Percentiles rank a stretch among this genome's conserved stretches.
phyloP scores from a whole-genome alignment of 2,888 invertebrate species.

The Netelia inedita region DNA sequence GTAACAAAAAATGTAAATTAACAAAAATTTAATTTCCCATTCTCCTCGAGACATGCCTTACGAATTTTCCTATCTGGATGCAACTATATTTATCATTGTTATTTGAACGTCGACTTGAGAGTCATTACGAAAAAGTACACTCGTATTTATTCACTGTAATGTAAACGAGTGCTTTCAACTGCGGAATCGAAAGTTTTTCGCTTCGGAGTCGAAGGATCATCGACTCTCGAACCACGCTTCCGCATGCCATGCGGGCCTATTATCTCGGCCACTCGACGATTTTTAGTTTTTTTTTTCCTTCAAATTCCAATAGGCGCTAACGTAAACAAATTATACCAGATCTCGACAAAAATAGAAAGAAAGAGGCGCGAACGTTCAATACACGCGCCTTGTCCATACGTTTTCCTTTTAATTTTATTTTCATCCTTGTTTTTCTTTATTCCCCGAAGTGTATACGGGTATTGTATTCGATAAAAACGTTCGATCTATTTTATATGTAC shows the following conservation, averaged over 20 bases:
- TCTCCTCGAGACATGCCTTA: no score
- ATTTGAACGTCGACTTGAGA: not conserved
- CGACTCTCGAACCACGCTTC: slow-evolving; percentile 15
- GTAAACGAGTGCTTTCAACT: not conserved
- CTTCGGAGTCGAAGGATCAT: slow-evolving; percentile 21
- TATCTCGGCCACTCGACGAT: slow-evolving; percentile 15
- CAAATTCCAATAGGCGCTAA: not conserved
- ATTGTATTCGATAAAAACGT: not conserved
- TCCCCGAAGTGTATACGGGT: not conserved
- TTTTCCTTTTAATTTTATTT: not conserved
- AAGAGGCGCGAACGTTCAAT: not conserved
- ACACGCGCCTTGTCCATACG: not conserved
- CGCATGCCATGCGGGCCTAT: slow-evolving; percentile 10
- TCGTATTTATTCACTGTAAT: not conserved
- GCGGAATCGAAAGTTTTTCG: slow-evolving; percentile 5
- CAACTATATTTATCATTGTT: not conserved
- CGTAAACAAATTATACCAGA: slow-evolving; percentile 16
- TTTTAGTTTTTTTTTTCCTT: slow-evolving; percentile 7
- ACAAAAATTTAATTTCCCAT: no score
- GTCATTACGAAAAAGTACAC: not conserved
- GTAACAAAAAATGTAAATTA: no score
- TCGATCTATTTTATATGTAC: slow-evolving; percentile 32
- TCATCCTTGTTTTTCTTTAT: not conserved
- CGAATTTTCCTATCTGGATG: no score
- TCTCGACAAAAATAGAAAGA: not conserved